These are phyloP conservation scores for Ormyrus pomaceus DNA, from an alignment of 2,888 invertebrate genomes.

Conservation along the genomic window DNA sequence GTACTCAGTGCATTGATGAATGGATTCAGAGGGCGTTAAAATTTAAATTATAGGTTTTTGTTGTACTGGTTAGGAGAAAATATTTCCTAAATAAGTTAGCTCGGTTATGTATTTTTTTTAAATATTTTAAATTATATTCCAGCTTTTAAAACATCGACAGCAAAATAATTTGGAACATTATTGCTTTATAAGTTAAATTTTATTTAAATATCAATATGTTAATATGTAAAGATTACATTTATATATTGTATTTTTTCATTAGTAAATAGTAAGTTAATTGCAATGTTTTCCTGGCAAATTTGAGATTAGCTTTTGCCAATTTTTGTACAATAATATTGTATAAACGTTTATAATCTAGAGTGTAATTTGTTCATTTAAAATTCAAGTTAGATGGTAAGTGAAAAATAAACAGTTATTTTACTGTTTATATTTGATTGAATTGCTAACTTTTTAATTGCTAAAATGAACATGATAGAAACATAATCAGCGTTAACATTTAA, in stretches of 20 bases:
- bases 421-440: no score
- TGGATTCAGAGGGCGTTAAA: constrained; percentile 10
- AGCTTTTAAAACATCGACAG: constrained; percentile 6
- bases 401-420: no score
- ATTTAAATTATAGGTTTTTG: constrained; percentile 9
- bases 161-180: background rate
- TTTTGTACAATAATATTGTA: constrained; percentile 6
- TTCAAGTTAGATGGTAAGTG: no score
- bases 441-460: no score
- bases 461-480: no score
- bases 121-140: constrained; percentile 25
- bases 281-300: background rate
- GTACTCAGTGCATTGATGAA: background rate
- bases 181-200: no score
- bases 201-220: background rate
- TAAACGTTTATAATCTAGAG: background rate
- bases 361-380: no score
- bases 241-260: background rate
- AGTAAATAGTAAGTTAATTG: background rate
- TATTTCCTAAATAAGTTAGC: constrained; percentile 16
- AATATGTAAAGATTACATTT: constrained; percentile 5
- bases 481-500: no score
- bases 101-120: constrained; percentile 6
- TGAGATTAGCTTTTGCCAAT: background rate
- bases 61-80: constrained; percentile 3